Evolutionary conservation across 2,797 vertebrate genomes (phyloP), one percentile per base, ranked within the genome.

Genomic region (Urophycis tenuis): DNA sequence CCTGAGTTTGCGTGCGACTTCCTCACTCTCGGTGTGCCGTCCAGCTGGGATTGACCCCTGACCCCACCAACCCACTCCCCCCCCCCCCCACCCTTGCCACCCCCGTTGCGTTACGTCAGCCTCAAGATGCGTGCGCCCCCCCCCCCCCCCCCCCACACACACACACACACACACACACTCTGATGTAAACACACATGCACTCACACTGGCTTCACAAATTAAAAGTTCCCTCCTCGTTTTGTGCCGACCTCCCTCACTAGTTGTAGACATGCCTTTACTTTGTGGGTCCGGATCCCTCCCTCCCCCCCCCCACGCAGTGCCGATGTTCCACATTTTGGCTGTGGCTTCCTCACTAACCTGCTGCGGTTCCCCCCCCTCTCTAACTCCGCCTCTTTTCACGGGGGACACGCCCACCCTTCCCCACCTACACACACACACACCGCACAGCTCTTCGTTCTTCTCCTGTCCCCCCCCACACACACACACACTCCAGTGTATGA

Each of bases 331-430:
- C 7, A 45, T 83, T 76, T 83, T 86, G 86, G 82, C 84, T 89
- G 84, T 77, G 81, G 78, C 82, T 85, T 82, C 88, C 79, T 85
- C 64, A 91, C 89, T 92, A 92, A 91, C 90, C 79, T 80, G 85
- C 89, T 88, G 84, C 85, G 79, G 78, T 89, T 83, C 88, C 78
- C 11, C n/a, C 53, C 78, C 81, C 84, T 86, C 76, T 84, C 84
- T 92, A 90, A 92, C 88, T 75, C 79, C 79, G 78, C 84, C 80
- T 82, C 80, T 85, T 72, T 83, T 84, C 77, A 81, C 75, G 71
- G 85, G 85, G 85, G 53, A 75, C 82, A 74, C 80, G 84, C 31
- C 85, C 77, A 77, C 31, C 45, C 75, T 71, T 79, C 83, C 71
- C 78, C 39, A 10, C 39, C 5, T 19, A 35, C 71, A 72, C 70